phyloP scores from a whole-genome alignment of 2,113 vertebrate species.

The Vicugna pacos region DNA sequence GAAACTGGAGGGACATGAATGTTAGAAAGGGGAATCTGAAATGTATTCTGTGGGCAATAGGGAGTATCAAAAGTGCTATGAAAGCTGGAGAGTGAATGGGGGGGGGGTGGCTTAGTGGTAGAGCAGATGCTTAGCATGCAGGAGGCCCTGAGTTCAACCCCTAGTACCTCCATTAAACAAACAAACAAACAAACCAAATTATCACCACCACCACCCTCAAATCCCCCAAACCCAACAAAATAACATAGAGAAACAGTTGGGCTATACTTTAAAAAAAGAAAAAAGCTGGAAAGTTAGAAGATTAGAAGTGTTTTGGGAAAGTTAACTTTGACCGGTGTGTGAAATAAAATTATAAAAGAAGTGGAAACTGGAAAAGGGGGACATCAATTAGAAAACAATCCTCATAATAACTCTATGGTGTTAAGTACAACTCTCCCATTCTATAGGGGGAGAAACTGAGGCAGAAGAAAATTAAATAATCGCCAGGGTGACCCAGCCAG shows the following conservation, averaged over 20 bases:
- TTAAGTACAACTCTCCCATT: not conserved
- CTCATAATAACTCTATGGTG: not conserved
- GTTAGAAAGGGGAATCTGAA: not conserved
- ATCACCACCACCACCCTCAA: no score
- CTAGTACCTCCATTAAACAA: no score
- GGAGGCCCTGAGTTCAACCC: no score
- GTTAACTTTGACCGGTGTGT: not conserved
- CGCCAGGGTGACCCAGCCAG: not conserved
- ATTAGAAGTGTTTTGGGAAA: not conserved
- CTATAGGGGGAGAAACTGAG: conserved; percentile 21
- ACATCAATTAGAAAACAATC: not conserved
- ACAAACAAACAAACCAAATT: no score
- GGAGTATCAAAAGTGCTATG: not conserved
- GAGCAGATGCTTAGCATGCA: no score
- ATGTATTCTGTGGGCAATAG: not conserved
- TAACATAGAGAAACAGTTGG: no score
- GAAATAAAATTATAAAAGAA: conserved; percentile 6
- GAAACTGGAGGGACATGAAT: not conserved
- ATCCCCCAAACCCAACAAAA: no score
- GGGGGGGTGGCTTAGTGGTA: no score
- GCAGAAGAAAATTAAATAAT: not conserved
- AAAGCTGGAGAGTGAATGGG: not conserved
- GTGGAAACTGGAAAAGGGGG: not conserved
- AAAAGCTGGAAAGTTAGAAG: not conserved
- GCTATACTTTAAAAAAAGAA: no score